phyloP scores from a whole-genome alignment of 2,113 vertebrate species.

The Scomber colias region DNA sequence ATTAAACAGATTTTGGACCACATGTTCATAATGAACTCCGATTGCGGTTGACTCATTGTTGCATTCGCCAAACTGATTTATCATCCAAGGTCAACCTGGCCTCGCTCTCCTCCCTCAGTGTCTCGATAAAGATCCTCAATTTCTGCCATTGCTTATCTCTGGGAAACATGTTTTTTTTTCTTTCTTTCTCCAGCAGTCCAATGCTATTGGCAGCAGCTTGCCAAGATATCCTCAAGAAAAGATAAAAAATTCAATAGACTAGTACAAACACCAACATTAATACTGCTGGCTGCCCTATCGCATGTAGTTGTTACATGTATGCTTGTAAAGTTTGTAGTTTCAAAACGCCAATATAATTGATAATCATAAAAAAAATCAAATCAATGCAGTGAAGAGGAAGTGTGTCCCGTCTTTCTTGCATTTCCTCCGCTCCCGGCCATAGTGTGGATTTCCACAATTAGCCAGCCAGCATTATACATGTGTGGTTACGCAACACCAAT shows the following conservation, averaged over 20 bases:
- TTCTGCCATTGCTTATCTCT: slow-evolving; percentile 74
- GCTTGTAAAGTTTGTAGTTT: background rate
- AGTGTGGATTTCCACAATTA: slow-evolving; percentile 54
- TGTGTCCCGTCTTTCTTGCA: background rate
- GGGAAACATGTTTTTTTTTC: slow-evolving; percentile 54
- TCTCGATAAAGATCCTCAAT: slow-evolving; percentile 74
- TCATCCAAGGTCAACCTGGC: slow-evolving; percentile 57
- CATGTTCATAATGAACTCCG: background rate
- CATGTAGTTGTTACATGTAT: background rate
- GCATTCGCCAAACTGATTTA: slow-evolving; percentile 39
- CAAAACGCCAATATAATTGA: background rate
- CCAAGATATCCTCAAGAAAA: slow-evolving; percentile 54
- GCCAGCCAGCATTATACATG: slow-evolving; percentile 26
- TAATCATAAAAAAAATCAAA: background rate
- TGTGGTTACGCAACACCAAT: slow-evolving; percentile 37
- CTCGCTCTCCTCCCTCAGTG: slow-evolving; percentile 38
- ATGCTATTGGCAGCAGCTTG: slow-evolving; percentile 61
- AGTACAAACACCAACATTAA: background rate
- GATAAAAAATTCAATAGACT: slow-evolving; percentile 47
- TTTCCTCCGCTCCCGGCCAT: slow-evolving; percentile 17
- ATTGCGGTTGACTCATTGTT: slow-evolving; percentile 16
- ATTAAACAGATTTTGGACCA: slow-evolving; percentile 7
- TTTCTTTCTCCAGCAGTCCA: slow-evolving; percentile 50
- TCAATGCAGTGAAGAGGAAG: slow-evolving; percentile 9
- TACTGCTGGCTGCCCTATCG: slow-evolving; percentile 1